Evolutionary conservation across 23 tunicate genomes (phyloP).

Genomic region (Ascidia mentula): DNA sequence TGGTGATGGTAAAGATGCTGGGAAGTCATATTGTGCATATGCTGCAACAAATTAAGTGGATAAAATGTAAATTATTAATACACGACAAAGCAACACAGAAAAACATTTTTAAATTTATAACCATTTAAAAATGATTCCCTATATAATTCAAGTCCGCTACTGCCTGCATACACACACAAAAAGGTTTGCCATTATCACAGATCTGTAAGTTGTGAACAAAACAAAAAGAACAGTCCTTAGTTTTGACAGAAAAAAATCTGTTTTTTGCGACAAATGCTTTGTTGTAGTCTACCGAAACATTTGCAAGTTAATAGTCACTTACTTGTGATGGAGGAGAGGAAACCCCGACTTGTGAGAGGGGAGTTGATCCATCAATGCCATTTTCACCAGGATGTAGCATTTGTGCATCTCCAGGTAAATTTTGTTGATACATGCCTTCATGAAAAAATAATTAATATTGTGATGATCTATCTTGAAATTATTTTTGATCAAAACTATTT

Average conservation of each 20-base stretch:
- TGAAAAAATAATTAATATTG: background rate
- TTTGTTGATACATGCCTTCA: slow-evolving; percentile 31
- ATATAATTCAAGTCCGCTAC: too few species aligned
- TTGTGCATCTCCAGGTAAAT: slow-evolving; percentile 11
- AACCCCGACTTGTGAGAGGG: slow-evolving; percentile 81
- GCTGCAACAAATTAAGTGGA: background rate
- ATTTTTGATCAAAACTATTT: background rate
- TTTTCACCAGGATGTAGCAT: slow-evolving; percentile 37
- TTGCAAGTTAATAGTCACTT: background rate
- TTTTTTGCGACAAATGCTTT: too few species aligned
- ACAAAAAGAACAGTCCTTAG: too few species aligned
- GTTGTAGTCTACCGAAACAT: too few species aligned
- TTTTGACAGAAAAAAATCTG: too few species aligned
- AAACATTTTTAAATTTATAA: too few species aligned
- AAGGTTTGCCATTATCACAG: too few species aligned
- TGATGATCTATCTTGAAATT: background rate
- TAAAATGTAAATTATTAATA: too few species aligned
- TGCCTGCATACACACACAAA: too few species aligned
- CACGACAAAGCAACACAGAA: too few species aligned
- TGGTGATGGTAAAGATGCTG: slow-evolving; percentile 35
- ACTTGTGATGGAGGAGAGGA: slow-evolving; percentile 63
- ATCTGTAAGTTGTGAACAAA: too few species aligned
- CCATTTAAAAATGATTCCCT: too few species aligned
- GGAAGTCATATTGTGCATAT: slow-evolving; percentile 4
- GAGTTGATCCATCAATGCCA: slow-evolving; percentile 89